phyloP scores from a whole-genome alignment of 1,140 invertebrate species.

The Drosophila ohnishii region DNA sequence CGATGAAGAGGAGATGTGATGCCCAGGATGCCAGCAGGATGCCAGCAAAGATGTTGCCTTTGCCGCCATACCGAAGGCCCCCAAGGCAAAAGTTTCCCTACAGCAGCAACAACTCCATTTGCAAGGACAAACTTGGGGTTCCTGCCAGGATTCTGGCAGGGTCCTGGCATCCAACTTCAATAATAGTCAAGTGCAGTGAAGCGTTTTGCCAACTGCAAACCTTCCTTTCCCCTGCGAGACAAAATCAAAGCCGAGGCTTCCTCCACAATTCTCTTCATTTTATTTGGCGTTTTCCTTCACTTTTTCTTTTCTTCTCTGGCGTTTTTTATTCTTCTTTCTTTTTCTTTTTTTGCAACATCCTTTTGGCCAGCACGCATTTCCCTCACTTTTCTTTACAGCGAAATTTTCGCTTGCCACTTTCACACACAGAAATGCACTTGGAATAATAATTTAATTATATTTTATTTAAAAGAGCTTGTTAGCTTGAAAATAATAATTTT shows the following conservation, averaged over 20 bases:
- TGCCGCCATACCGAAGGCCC: slow-evolving; percentile 28
- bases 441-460: no score
- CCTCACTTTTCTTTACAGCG: slow-evolving; percentile 16
- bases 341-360: slow-evolving; percentile 63
- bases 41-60: slow-evolving; percentile 61
- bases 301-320: slow-evolving; percentile 6
- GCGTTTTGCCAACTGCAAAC: slow-evolving; percentile 70
- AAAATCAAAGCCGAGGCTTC: slow-evolving; percentile 52
- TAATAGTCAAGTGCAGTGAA: slow-evolving; percentile 81
- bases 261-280: slow-evolving; percentile 49
- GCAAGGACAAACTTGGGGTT: slow-evolving; percentile 62
- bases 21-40: slow-evolving; percentile 29
- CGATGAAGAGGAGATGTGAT: slow-evolving; percentile 27
- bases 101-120: slow-evolving; percentile 54
- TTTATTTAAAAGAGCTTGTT: background rate
- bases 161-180: slow-evolving; percentile 66
- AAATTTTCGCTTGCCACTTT: slow-evolving; percentile 54
- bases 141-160: slow-evolving; percentile 13
- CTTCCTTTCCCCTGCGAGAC: slow-evolving; percentile 5
- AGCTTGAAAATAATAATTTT: background rate
- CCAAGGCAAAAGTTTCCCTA: slow-evolving; percentile 73
- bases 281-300: slow-evolving; percentile 68
- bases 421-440: slow-evolving; percentile 16
- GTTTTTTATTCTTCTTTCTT: slow-evolving; percentile 13
- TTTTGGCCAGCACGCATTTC: slow-evolving; percentile 66